Conservation (phyloP, 1,140 invertebrate genomes). For the Drosophila kurseongensis region DNA sequence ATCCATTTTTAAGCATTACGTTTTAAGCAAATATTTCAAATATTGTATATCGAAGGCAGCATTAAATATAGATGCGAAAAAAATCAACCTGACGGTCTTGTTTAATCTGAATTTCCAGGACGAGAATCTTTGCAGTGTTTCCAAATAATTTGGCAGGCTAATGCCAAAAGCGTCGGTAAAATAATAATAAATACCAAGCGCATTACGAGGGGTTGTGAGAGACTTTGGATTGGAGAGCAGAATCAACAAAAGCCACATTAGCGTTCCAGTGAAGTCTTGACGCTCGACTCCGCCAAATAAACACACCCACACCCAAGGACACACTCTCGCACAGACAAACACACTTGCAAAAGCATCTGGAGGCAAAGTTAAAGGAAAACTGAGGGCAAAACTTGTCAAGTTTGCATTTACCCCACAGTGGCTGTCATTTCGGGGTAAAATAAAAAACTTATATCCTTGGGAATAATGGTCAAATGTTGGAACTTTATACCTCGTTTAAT, state of each 20-base stretch:
- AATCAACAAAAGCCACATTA: constrained; percentile 60
- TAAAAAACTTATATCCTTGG: too few species aligned
- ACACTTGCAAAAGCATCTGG: neutral
- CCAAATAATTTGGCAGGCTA: constrained; percentile 29
- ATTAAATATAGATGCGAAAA: constrained; percentile 4
- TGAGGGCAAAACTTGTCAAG: constrained; percentile 20
- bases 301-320: constrained; percentile 20
- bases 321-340: constrained; percentile 2
- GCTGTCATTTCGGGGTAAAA: neutral
- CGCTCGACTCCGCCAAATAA: constrained; percentile 31
- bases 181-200: constrained; percentile 33
- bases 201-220: neutral
- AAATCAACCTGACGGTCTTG: neutral
- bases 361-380: constrained; percentile 14
- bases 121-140: too few species aligned
- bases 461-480: too few species aligned
- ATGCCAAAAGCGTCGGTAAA: constrained; percentile 34
- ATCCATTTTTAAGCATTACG: constrained; percentile 37
- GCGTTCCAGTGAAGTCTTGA: constrained; percentile 7
- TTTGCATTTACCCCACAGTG: neutral
- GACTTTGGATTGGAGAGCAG: constrained; percentile 30
- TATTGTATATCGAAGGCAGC: constrained; percentile 31
- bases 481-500: too few species aligned
- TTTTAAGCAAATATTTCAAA: constrained; percentile 33
- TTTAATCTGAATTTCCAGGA: constrained; percentile 13